Evolutionary conservation across 2,888 invertebrate genomes (phyloP), one percentile per base, ranked within the genome.

Genomic region (Amphipoea lucens): DNA sequence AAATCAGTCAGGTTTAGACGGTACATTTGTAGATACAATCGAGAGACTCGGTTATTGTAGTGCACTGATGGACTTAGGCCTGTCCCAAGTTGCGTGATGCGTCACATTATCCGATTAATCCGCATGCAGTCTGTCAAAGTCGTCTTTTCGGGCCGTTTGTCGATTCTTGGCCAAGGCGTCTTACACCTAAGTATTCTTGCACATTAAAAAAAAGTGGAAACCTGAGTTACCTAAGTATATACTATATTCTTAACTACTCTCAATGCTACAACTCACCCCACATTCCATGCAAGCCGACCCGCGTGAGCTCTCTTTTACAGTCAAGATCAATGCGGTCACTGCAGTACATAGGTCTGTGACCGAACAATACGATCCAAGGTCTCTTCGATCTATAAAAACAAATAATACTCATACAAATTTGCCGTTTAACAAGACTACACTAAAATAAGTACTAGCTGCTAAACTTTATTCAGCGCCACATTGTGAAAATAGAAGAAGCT

Each of bases 281-380:
- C 92, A 97, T 94, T 60, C 97, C 97, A n/a, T 97, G 88, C 71
- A 98, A 90, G 0, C 98, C 98, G 76, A 97, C 97, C 81, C 98
- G 96, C 0, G 98, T 97, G 87, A 97, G 96, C 75, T 98, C 98
- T 87, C 97, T 96, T 48, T 97, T 97, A 93, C 99, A 99, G 95
- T 99, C 99, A 76, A 89, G 78, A 92, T 97, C 97, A 93, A 98
- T 98, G 14, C 97, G 97, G 94, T 99, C 98, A 90, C 98, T 98
- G 95, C 99, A 99, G 93, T 99, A 99, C 99, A 99, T 99, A 0
- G 99, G 99, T 29, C 99, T 97, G 95, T 99, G 99, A 0, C 98
- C 99, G 93, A 97, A 98, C 36, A 98, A 0, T 0, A 14, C 98
- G 79, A 99, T 98, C 99, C 99, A 99, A 0, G 99, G 99, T 51